Conservation (phyloP, 37 sponge, comb jelly and placozoan species). For the Mnemiopsis leidyi region DNA sequence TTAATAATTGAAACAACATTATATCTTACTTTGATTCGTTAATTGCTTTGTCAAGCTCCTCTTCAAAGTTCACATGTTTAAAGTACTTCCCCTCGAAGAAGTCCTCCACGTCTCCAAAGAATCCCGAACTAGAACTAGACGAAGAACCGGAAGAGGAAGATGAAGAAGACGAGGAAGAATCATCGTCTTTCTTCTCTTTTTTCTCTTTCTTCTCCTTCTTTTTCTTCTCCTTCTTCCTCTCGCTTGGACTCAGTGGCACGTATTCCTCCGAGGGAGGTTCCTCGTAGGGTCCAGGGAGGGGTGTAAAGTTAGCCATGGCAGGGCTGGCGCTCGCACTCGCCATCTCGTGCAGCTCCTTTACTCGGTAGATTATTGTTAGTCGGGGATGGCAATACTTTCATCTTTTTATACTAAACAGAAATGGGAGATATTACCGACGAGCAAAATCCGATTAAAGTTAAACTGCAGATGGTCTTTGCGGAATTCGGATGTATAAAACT, state of each 20-base stretch:
- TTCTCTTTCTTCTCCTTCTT: neutral
- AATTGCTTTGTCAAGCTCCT: neutral
- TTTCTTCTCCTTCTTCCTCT: neutral
- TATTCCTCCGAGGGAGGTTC: neutral
- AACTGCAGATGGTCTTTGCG: no score
- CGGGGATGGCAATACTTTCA: no score
- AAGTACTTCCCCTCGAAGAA: slow-evolving; percentile 55
- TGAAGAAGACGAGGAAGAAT: neutral
- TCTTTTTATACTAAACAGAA: no score
- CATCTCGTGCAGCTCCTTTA: no score
- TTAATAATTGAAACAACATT: neutral
- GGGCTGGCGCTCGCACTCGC: no score
- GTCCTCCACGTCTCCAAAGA: slow-evolving; percentile 45
- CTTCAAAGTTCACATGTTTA: neutral
- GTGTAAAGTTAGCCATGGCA: neutral
- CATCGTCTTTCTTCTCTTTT: neutral
- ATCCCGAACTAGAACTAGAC: neutral
- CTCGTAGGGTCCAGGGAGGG: neutral
- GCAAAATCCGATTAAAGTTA: no score
- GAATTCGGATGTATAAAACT: no score
- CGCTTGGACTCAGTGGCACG: no score
- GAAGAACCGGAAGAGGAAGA: neutral
- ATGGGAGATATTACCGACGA: no score
- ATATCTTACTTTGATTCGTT: neutral
- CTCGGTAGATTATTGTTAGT: no score